phyloP scores from a whole-genome alignment of 2,113 vertebrate species.

The Sorex araneus region DNA sequence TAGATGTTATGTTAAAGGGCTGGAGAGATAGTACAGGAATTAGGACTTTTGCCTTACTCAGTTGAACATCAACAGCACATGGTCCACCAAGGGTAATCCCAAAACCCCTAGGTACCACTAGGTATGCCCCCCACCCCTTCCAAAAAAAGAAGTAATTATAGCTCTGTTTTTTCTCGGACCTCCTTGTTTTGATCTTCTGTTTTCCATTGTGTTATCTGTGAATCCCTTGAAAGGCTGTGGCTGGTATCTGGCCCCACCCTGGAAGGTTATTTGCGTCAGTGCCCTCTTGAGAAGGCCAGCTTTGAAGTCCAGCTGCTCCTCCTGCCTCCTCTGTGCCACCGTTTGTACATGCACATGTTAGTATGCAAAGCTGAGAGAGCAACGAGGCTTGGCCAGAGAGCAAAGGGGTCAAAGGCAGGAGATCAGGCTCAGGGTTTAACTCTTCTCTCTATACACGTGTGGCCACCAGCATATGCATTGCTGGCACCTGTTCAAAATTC shows the following conservation, averaged over 20 bases:
- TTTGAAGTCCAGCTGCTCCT: neutral
- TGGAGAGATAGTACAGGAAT: too few relatives aligned
- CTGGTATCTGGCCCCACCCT: neutral
- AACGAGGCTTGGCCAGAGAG: constrained; percentile 10
- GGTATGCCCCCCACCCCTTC: too few relatives aligned
- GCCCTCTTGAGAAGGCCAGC: neutral
- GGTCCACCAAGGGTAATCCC: too few relatives aligned
- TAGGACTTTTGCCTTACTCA: too few relatives aligned
- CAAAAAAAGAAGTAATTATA: neutral
- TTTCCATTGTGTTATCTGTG: neutral
- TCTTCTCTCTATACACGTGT: neutral
- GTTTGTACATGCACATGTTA: neutral
- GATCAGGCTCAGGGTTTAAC: neutral
- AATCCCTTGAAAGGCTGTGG: neutral
- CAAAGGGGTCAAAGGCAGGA: neutral
- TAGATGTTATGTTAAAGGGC: neutral
- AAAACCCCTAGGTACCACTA: too few relatives aligned
- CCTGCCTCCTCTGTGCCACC: neutral
- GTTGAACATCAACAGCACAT: too few relatives aligned
- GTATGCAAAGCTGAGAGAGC: neutral
- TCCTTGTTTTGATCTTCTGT: neutral
- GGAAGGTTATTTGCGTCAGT: neutral
- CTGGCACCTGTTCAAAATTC: neutral
- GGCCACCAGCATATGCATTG: neutral
- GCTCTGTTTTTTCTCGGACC: neutral